Evolutionary conservation across 2,888 invertebrate genomes (phyloP), one percentile per base, ranked within the genome.

Genomic region (Cephalotes varians): DNA sequence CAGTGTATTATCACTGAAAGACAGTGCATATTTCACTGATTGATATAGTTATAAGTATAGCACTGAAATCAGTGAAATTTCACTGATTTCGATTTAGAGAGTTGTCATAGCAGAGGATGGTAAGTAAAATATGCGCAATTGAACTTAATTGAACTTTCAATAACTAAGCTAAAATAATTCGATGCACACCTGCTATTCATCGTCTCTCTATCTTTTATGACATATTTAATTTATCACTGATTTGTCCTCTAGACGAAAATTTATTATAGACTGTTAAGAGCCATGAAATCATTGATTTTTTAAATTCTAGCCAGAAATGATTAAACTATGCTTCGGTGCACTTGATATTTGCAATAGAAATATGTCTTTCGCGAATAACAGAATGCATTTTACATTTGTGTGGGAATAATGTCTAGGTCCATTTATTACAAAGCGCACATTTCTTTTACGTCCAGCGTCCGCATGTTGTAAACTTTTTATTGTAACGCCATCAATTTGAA

Each of bases 401-500:
- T 49, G 60, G 44, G 44, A 73, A 60, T 74, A 74, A 74, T 49
- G 25, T 2, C n/a, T 34, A 7, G 37, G 18, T 34, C 47, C 34
- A 62, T 74, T 28, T 74, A 74, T 74, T 60, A 34, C 44, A 49
- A 74, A 60, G 60, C 15, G 49, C 34, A 37, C 74, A 34, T 62
- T 74, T 47, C 73, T 60, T 60, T 74, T 74, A 60, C 9, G 47
- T 62, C 62, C 21, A 49, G 47, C 60, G 18, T 34, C 34, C 47
- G 34, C 25, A 34, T 1, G 47, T 62, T 74, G 18, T 49, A 74
- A 62, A 74, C 62, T 62, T 74, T 74, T 60, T 74, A 74, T 62
- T 62, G 49, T 49, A 12, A 18, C 7, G 47, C 62, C 34, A 74
- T 62, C 62, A 62, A 74, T 74, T 74, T 28, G 60, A 62, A 47